Evolutionary conservation across 2,797 vertebrate genomes (phyloP).

Genomic region (Loriculus beryllinus): DNA sequence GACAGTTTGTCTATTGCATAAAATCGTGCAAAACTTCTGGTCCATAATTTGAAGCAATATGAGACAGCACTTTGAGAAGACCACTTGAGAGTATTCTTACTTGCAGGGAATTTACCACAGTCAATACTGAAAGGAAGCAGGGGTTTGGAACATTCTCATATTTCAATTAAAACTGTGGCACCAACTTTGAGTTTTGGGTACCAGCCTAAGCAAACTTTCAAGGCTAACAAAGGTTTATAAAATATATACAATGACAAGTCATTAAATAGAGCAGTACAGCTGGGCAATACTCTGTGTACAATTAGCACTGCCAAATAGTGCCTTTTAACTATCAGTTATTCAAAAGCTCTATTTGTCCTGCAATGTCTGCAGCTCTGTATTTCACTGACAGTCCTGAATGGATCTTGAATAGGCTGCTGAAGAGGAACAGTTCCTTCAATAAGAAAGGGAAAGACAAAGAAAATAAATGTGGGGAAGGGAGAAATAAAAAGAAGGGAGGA

Average conservation of each 20-base stretch:
- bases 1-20: background rate
- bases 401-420: background rate
- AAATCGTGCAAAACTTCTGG: background rate
- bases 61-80: conserved; percentile 9
- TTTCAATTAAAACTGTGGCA: background rate
- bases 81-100: background rate
- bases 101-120: background rate
- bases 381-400: background rate
- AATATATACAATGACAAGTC: background rate
- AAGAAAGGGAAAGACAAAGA: background rate
- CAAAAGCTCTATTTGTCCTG: background rate
- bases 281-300: background rate
- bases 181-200: background rate
- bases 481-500: background rate
- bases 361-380: background rate
- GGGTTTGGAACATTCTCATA: background rate
- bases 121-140: background rate
- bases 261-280: background rate
- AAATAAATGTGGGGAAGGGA: background rate
- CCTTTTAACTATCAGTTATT: background rate
- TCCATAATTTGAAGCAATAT: conserved; percentile 40
- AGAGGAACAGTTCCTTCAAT: background rate
- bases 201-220: conserved; percentile 29
- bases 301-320: background rate
- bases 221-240: conserved; percentile 7